Conservation (phyloP, 1,140 invertebrate genomes). For the Aphis craccivora region DNA sequence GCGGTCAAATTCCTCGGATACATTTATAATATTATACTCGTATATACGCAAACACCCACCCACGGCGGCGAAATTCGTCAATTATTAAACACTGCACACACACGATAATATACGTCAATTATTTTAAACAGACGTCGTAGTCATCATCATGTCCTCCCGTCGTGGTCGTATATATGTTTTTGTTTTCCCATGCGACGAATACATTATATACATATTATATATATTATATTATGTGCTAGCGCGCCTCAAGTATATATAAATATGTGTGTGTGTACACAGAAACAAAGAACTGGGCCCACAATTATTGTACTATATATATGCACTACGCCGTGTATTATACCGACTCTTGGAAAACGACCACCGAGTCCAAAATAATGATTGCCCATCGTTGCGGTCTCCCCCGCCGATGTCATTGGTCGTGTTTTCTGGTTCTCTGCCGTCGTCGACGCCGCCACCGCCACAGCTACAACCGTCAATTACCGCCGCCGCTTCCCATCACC, state of each 20-base stretch:
- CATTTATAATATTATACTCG: not conserved
- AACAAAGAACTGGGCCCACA: constrained; percentile 44
- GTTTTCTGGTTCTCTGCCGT: constrained; percentile 35
- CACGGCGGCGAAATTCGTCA: constrained; percentile 36
- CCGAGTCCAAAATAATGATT: constrained; percentile 55
- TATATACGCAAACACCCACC: not conserved
- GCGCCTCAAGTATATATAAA: not conserved
- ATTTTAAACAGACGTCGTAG: constrained; percentile 42
- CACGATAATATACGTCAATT: constrained; percentile 45
- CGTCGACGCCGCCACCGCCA: not conserved
- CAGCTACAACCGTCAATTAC: constrained; percentile 52
- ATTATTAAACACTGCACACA: not conserved
- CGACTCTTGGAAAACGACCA: constrained; percentile 29
- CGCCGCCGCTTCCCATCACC: constrained; percentile 46
- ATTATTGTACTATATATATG: constrained; percentile 12
- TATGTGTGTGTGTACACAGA: not conserved
- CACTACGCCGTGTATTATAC: not conserved
- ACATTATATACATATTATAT: constrained; percentile 25
- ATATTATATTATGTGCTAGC: not conserved
- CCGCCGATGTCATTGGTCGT: constrained; percentile 49
- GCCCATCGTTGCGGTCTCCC: constrained; percentile 46
- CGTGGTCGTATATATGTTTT: not conserved
- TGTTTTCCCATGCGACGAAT: constrained; percentile 36
- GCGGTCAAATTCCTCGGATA: not conserved
- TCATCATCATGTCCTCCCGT: not conserved